These are phyloP conservation scores for Mimachlamys varia DNA, from an alignment of 2,888 invertebrate genomes.

Conservation along the genomic window DNA sequence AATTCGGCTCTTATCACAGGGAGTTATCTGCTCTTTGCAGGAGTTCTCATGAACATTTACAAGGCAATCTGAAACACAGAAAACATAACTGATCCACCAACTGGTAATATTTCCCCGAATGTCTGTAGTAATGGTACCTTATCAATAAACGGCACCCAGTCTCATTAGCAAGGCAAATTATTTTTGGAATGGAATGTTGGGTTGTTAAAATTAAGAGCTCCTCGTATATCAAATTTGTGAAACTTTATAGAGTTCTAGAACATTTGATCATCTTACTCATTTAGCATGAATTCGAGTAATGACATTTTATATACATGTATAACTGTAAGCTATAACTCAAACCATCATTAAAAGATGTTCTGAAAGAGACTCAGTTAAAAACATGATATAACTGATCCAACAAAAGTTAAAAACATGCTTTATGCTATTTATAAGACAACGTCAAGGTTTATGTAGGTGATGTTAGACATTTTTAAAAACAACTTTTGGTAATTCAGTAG, in stretches of 20 bases:
- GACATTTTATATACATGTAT: too few relatives aligned
- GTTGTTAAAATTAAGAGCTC: not conserved
- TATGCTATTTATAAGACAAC: too few relatives aligned
- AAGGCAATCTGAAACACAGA: constrained; percentile 87
- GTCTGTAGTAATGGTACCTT: not conserved
- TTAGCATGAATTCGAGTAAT: too few relatives aligned
- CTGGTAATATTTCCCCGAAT: not conserved
- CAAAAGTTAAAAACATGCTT: too few relatives aligned
- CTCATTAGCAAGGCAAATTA: not conserved
- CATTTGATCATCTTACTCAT: too few relatives aligned
- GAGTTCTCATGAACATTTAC: constrained; percentile 93
- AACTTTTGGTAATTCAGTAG: too few relatives aligned
- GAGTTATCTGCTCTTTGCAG: constrained; percentile 93
- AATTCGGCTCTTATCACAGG: constrained; percentile 84
- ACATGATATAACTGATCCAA: too few relatives aligned
- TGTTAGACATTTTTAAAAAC: too few relatives aligned
- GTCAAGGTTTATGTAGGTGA: too few relatives aligned
- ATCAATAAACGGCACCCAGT: not conserved
- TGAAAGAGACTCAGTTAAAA: too few relatives aligned
- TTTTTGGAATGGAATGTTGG: not conserved
- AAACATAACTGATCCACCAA: not conserved
- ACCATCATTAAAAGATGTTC: too few relatives aligned
- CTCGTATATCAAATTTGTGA: not conserved
- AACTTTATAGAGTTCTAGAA: not conserved
- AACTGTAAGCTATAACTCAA: too few relatives aligned